Evolutionary conservation across 2,113 vertebrate species (phyloP).

Genomic region (Callospermophilus lateralis): DNA sequence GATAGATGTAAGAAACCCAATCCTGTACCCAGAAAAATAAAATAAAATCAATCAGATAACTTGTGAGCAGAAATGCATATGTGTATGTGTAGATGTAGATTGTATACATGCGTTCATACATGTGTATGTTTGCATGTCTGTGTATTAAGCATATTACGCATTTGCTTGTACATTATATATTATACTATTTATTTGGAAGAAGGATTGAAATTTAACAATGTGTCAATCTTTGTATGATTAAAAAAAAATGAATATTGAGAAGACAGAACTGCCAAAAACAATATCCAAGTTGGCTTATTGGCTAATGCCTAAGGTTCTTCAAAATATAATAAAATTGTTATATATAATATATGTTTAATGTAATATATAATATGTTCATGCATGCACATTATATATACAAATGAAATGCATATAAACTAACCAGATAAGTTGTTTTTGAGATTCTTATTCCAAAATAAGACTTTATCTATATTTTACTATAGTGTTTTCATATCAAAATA

Average conservation of each 20-base stretch:
- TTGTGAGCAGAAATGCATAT: not conserved
- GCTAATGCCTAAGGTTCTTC: not conserved
- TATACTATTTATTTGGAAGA: conserved; percentile 16
- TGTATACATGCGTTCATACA: not conserved
- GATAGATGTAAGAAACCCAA: not conserved
- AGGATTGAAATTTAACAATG: not conserved
- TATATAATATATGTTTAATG: too few relatives aligned
- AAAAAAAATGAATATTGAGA: not conserved
- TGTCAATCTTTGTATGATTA: not conserved
- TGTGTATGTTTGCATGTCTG: not conserved
- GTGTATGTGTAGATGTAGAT: not conserved
- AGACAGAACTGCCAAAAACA: not conserved
- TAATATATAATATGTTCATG: not conserved
- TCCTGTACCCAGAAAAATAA: not conserved
- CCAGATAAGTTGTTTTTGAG: not conserved
- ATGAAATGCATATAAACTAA: not conserved
- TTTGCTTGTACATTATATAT: not conserved
- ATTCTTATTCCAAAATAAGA: not conserved
- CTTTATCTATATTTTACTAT: not conserved
- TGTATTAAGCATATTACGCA: not conserved
- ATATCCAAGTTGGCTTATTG: not conserved
- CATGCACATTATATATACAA: not conserved
- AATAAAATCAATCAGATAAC: not conserved
- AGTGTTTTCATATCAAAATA: not conserved
- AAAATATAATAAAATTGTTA: not conserved